Percentiles rank a stretch among this genome's conserved stretches.
phyloP scores from a whole-genome alignment of 2,888 invertebrate genomes.

The Eristalis intricaria region DNA sequence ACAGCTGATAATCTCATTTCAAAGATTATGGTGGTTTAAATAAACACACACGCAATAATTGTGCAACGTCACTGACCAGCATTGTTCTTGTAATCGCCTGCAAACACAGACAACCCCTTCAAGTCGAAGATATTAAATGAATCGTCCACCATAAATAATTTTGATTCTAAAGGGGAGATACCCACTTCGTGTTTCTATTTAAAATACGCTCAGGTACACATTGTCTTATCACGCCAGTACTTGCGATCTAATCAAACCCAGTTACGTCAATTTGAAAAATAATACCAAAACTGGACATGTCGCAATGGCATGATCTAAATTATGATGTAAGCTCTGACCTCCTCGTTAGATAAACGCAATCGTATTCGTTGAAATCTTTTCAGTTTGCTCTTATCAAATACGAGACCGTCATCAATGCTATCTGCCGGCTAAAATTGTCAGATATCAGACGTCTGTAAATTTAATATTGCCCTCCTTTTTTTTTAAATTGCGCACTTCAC shows the following conservation, averaged over 20 bases:
- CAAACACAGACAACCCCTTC: not conserved
- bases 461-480: not conserved
- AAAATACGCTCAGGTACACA: not conserved
- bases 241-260: not conserved
- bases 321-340: slow-evolving; percentile 1
- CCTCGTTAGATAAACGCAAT: not conserved
- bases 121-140: not conserved
- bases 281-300: not conserved
- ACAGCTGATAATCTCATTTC: too few relatives aligned
- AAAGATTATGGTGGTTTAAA: not conserved
- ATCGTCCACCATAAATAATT: not conserved
- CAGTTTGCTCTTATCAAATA: not conserved
- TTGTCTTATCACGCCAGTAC: not conserved
- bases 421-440: not conserved
- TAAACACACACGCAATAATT: not conserved
- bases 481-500: not conserved
- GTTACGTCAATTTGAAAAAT: not conserved
- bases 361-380: not conserved
- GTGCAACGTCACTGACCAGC: not conserved
- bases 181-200: not conserved
- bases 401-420: not conserved
- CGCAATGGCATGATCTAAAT: not conserved
- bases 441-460: not conserved
- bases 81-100: not conserved
- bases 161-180: not conserved